These are phyloP conservation scores for Pachycephus smyrnensis DNA, from an alignment of 2,888 invertebrate species.

Conservation along the genomic window DNA sequence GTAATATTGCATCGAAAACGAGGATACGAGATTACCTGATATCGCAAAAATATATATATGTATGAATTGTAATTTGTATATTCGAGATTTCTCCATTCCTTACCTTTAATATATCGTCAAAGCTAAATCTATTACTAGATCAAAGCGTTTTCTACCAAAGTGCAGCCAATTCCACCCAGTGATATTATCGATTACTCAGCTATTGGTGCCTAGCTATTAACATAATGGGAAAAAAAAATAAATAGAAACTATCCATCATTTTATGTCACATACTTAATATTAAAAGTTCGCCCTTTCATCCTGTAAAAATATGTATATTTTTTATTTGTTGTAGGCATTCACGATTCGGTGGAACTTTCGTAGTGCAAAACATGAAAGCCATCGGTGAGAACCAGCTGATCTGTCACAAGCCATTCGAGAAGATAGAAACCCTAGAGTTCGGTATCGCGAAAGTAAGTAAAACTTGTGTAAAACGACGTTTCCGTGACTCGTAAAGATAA, in stretches of 20 bases:
- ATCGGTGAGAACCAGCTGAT: slow-evolving; percentile 88
- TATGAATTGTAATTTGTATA: neutral
- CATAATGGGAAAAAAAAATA: neutral
- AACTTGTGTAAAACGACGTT: neutral
- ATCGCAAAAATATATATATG: neutral
- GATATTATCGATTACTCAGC: neutral
- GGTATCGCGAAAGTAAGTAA: slow-evolving; percentile 76
- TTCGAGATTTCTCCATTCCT: neutral
- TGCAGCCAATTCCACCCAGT: neutral
- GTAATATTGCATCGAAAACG: too few relatives aligned
- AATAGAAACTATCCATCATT: neutral
- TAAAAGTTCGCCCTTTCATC: slow-evolving; percentile 4
- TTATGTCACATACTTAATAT: slow-evolving; percentile 7
- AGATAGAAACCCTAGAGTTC: slow-evolving; percentile 83
- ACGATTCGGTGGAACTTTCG: slow-evolving; percentile 93
- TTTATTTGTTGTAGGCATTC: slow-evolving; percentile 78
- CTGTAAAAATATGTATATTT: neutral
- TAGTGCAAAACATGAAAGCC: slow-evolving; percentile 93
- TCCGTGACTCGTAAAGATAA: neutral
- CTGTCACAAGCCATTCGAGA: slow-evolving; percentile 86
- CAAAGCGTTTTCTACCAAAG: neutral
- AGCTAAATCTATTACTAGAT: neutral
- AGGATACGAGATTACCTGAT: neutral
- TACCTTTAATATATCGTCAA: neutral
- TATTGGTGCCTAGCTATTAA: neutral